Conservation (phyloP, 1,140 invertebrate species). For the Amyelois transitella region DNA sequence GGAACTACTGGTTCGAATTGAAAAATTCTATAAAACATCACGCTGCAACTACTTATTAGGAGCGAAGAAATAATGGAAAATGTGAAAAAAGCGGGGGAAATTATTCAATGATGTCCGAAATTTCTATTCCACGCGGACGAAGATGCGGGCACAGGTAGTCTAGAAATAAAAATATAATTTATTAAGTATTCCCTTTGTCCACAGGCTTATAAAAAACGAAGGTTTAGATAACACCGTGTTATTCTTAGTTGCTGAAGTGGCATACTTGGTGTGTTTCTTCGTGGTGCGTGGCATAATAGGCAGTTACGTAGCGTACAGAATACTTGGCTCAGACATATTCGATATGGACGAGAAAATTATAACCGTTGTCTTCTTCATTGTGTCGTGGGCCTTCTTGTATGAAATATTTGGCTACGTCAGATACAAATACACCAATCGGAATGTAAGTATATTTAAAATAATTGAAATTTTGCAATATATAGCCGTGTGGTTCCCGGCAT, state of each 20-base stretch:
- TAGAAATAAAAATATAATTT: too few species aligned
- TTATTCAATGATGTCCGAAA: too few species aligned
- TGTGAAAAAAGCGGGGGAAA: too few species aligned
- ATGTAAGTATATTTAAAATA: slow-evolving; percentile 36
- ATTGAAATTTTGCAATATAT: background rate
- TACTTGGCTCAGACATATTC: slow-evolving; percentile 40
- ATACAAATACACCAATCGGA: slow-evolving; percentile 55
- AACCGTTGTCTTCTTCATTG: slow-evolving; percentile 38
- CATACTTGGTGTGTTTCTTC: slow-evolving; percentile 46
- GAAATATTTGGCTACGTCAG: slow-evolving; percentile 52
- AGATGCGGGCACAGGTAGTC: too few species aligned
- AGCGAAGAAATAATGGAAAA: too few species aligned
- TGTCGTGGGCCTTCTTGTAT: slow-evolving; percentile 48
- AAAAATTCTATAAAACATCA: too few species aligned
- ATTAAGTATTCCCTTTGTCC: too few species aligned
- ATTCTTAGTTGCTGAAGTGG: slow-evolving; percentile 42
- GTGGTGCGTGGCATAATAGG: slow-evolving; percentile 43
- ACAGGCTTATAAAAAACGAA: slow-evolving; percentile 50
- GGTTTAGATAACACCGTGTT: slow-evolving; percentile 38
- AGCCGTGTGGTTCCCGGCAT: too few species aligned
- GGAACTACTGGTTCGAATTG: too few species aligned
- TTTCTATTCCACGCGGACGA: too few species aligned
- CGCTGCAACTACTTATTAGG: too few species aligned
- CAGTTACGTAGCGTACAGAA: slow-evolving; percentile 40
- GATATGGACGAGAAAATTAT: slow-evolving; percentile 49